Evolutionary conservation across 2,888 invertebrate species (phyloP), one percentile per base, ranked within the genome.

Genomic region (Epsilonema sp.): DNA sequence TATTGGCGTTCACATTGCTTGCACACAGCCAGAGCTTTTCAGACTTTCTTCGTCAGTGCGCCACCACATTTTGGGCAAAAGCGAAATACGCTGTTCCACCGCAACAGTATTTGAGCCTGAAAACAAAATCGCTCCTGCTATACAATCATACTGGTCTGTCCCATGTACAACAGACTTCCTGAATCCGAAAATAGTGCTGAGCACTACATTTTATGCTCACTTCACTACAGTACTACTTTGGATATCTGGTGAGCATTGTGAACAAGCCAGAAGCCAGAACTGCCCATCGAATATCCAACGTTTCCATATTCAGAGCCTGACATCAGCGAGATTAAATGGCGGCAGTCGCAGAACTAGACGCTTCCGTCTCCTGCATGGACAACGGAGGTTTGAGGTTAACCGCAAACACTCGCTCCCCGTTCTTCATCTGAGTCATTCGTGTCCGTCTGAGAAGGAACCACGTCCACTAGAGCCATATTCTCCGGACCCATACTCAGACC

Each of bases 1-100:
- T 53, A 61, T 16, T 31, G 31, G 8, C 16, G 8, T 11, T 31
- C 8, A 16, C 31, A 31, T 8, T 31, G 8, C 16, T 31, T 8
- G 16, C 31, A 31, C 8, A 16, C 8, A 16, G 31, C 31, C 31
- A 31, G 31, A 31, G 31, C 31, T 31, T 31, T 31, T 16, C 8
- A 31, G 16, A 16, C 31, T 16, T 31, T 31, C 31, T 11, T 8
- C 16, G 31, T 31, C 31, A 31, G 31, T 31, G 8, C 8, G 16
- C 8, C 8, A 8, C 8, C 31, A 31, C 31, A 31, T 16, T 31
- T 31, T 8, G 31, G 31, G 16, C 31, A 31, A 31, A 11, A 31
- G 8, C 16, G 8, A 16, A 31, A 31, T 16, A 16, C 16, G 16
- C 31, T 31, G 31, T 16, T 31, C 31, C 31, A 31, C 8, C 31